A percentile compares a stretch with the other conserved stretches of the same genome.
Evolutionary conservation across 1,140 invertebrate genomes (phyloP).

Genomic region (Drosophila arawakana): DNA sequence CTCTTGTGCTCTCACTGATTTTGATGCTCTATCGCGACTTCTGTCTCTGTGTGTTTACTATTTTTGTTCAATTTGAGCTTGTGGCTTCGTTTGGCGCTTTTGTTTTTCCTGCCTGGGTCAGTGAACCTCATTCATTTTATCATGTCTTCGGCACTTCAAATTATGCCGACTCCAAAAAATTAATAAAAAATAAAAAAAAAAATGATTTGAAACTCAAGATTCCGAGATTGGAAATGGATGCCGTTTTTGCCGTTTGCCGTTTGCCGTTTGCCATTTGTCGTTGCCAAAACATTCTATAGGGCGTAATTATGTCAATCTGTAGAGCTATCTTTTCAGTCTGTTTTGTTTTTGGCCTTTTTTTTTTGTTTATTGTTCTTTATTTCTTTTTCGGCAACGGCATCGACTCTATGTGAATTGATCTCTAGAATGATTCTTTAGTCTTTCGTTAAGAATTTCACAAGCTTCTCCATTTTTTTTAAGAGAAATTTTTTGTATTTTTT

Average conservation of each 20-base stretch:
- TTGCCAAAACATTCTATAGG: constrained; percentile 22
- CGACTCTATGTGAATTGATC: constrained; percentile 18
- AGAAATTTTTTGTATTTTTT: background rate
- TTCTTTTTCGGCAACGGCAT: constrained; percentile 1
- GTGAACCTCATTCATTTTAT: constrained; percentile 35
- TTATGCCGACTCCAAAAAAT: constrained; percentile 58
- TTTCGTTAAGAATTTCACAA: background rate
- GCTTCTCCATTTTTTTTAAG: constrained; percentile 5
- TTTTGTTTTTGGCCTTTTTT: too few species aligned
- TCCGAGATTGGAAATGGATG: constrained; percentile 36
- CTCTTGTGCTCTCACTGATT: background rate
- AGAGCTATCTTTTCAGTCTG: constrained; percentile 36
- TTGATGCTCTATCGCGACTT: background rate
- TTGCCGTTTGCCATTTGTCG: constrained; percentile 5
- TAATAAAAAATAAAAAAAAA: too few species aligned
- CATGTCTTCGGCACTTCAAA: constrained; percentile 68
- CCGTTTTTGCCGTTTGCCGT: constrained; percentile 16
- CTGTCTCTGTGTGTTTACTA: background rate
- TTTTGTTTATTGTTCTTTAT: background rate
- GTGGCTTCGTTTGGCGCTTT: constrained; percentile 14
- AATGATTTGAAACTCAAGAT: too few species aligned
- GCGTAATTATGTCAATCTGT: constrained; percentile 72
- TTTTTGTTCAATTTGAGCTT: constrained; percentile 14
- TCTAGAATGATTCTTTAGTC: constrained; percentile 40
- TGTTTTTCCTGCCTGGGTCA: constrained; percentile 38